phyloP scores from a whole-genome alignment of 1,140 invertebrate genomes.

The Lordiphosa collinella region DNA sequence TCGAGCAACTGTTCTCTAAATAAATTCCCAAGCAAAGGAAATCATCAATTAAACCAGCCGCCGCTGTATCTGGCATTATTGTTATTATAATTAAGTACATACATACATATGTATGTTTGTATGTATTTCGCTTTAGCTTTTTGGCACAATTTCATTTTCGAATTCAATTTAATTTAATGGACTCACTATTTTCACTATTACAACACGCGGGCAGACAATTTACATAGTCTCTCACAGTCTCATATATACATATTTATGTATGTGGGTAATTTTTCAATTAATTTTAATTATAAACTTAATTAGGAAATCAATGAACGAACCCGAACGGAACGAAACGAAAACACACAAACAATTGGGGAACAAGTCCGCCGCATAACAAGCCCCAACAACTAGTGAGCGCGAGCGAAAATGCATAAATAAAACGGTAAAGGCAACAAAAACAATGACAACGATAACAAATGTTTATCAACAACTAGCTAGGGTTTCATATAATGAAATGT shows the following conservation, averaged over 20 bases:
- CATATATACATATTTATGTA: slow-evolving; percentile 12
- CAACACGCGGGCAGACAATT: slow-evolving; percentile 47
- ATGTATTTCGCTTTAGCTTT: slow-evolving; percentile 6
- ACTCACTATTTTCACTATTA: slow-evolving; percentile 38
- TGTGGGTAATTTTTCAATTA: slow-evolving; percentile 79
- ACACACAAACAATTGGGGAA: slow-evolving; percentile 17
- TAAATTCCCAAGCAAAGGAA: slow-evolving; percentile 47
- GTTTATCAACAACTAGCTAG: no score
- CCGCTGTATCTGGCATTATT: slow-evolving; percentile 32
- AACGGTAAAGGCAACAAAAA: no score
- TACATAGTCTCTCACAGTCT: slow-evolving; percentile 32
- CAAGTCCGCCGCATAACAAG: no score
- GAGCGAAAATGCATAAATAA: no score
- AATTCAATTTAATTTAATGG: slow-evolving; percentile 54
- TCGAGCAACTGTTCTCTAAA: slow-evolving; percentile 23
- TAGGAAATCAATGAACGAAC: slow-evolving; percentile 78
- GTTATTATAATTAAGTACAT: slow-evolving; percentile 56
- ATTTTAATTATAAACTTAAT: slow-evolving; percentile 80
- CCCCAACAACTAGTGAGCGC: no score
- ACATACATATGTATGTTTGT: slow-evolving; percentile 10
- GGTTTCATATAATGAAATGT: no score
- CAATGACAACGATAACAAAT: no score
- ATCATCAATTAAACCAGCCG: slow-evolving; percentile 62
- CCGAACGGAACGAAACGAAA: slow-evolving; percentile 58
- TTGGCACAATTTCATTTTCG: slow-evolving; percentile 63